Percentiles rank a stretch among this genome's conserved stretches.
Conservation (phyloP, 1,140 invertebrate genomes). For the Brachionus rubens region DNA sequence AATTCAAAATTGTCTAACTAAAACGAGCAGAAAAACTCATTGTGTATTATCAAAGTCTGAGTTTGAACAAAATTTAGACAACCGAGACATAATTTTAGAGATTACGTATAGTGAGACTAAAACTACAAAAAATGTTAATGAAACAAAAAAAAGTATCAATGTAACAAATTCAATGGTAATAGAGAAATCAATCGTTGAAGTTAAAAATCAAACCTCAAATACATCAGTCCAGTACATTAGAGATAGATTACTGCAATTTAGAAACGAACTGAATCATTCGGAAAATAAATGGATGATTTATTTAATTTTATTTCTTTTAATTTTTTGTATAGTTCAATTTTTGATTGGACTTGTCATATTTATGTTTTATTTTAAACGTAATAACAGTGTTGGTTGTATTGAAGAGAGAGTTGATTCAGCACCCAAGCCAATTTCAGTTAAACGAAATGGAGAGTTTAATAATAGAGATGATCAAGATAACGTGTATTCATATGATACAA, state of each 20-base stretch:
- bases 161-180: too few species aligned
- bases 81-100: neutral
- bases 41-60: neutral
- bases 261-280: neutral
- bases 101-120: too few species aligned
- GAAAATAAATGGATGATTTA: neutral
- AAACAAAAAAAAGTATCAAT: neutral
- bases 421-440: neutral
- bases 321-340: conserved; percentile 10
- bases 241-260: too few species aligned
- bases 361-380: neutral
- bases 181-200: too few species aligned
- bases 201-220: too few species aligned
- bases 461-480: neutral
- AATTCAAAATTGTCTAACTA: neutral
- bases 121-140: too few species aligned
- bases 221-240: too few species aligned
- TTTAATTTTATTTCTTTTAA: neutral
- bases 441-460: neutral
- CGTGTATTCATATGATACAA: neutral
- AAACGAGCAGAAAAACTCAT: neutral
- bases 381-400: conserved; percentile 5
- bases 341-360: neutral
- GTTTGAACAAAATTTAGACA: neutral
- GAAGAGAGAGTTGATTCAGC: neutral